Evolutionary conservation across 2,888 invertebrate species (phyloP).

Genomic region (Laothoe populi): DNA sequence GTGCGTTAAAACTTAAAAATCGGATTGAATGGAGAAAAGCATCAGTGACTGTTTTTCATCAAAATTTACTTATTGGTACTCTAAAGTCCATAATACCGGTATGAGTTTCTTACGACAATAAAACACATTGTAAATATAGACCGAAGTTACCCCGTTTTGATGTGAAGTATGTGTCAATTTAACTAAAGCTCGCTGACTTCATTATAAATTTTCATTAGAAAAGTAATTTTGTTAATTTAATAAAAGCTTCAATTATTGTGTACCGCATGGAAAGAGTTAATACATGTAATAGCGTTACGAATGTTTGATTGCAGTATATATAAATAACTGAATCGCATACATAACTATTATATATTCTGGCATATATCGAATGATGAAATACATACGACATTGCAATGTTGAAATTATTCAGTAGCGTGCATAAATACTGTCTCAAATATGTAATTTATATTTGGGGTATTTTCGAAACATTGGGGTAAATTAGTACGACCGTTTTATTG

Average conservation of each 20-base stretch:
- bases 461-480: neutral
- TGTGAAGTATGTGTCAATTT: no score
- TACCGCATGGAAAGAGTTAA: slow-evolving; percentile 8
- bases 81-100: no score
- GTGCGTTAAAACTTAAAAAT: no score
- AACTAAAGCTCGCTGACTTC: no score
- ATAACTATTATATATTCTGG: slow-evolving; percentile 4
- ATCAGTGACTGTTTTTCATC: no score
- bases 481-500: neutral
- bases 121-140: no score
- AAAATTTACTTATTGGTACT: no score
- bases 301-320: slow-evolving; percentile 3
- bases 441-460: neutral
- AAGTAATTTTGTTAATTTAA: neutral
- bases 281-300: neutral
- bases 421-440: neutral
- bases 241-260: neutral
- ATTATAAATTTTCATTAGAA: no score
- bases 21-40: no score
- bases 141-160: no score
- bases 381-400: neutral
- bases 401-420: slow-evolving; percentile 2
- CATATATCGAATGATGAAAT: neutral
- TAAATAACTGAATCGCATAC: slow-evolving; percentile 10
- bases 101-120: no score